Conservation (phyloP, 2,888 invertebrate genomes). For the Eucera pruinosa region DNA sequence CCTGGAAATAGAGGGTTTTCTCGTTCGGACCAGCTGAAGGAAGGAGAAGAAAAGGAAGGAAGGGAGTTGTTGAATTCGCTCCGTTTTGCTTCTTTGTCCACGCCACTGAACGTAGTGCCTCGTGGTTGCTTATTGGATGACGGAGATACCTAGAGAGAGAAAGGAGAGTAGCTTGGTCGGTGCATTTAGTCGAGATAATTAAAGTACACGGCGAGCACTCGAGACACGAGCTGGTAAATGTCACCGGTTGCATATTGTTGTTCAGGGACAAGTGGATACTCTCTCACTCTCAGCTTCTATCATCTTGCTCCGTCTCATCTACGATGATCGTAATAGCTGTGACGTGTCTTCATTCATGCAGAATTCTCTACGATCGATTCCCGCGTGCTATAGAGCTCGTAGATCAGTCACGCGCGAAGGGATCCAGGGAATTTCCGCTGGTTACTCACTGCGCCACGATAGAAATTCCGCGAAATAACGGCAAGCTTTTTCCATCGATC, state of each 20-base stretch:
- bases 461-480: slow-evolving; percentile 40
- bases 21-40: slow-evolving; percentile 12
- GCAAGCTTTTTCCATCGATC: slow-evolving; percentile 6
- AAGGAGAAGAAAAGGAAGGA: not conserved
- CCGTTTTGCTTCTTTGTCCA: slow-evolving; percentile 23
- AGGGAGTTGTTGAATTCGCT: slow-evolving; percentile 35
- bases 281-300: not conserved
- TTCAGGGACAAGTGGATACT: slow-evolving; percentile 48
- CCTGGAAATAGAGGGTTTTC: slow-evolving; percentile 33
- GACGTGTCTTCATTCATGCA: slow-evolving; percentile 62
- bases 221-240: slow-evolving; percentile 59
- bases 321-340: slow-evolving; percentile 47
- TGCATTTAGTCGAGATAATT: slow-evolving; percentile 60
- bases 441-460: slow-evolving; percentile 26
- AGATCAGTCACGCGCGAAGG: slow-evolving; percentile 59
- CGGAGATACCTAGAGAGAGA: slow-evolving; percentile 14
- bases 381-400: slow-evolving; percentile 7
- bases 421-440: slow-evolving; percentile 50
- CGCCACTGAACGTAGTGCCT: slow-evolving; percentile 3
- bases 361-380: slow-evolving; percentile 52
- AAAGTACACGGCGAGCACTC: slow-evolving; percentile 53
- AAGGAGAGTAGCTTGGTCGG: slow-evolving; percentile 26
- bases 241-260: slow-evolving; percentile 57
- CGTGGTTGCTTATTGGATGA: slow-evolving; percentile 38
- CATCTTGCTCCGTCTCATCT: not conserved